Evolutionary conservation across 2,113 vertebrate species (phyloP).

Genomic region (Oncorhynchus tshawytscha): DNA sequence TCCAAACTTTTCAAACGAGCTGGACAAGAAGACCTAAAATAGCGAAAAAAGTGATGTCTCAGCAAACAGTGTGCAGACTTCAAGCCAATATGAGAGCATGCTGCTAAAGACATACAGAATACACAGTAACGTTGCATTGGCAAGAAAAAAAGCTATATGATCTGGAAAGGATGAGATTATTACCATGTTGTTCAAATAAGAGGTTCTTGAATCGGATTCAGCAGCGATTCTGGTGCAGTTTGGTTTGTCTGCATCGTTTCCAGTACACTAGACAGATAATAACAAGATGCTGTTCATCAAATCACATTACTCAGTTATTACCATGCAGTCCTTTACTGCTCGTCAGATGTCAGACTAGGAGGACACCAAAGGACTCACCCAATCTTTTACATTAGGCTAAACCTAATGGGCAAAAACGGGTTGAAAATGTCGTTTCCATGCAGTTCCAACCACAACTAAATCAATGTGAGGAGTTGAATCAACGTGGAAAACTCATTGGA

Average conservation of each 20-base stretch:
- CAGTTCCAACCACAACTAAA: too few relatives aligned
- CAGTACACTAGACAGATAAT: slow-evolving; percentile 61
- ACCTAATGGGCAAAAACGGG: too few relatives aligned
- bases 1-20: too few relatives aligned
- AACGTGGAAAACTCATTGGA: too few relatives aligned
- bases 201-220: slow-evolving; percentile 25
- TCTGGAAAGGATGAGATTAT: slow-evolving; percentile 38
- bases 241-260: slow-evolving; percentile 64
- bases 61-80: neutral
- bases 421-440: too few relatives aligned
- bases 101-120: slow-evolving; percentile 14
- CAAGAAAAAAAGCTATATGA: neutral
- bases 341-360: neutral
- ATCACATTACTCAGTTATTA: neutral
- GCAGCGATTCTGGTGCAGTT: slow-evolving; percentile 63
- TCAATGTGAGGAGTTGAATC: too few relatives aligned
- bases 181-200: slow-evolving; percentile 56
- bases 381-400: too few relatives aligned
- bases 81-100: slow-evolving; percentile 21
- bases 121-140: neutral
- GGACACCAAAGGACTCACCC: too few relatives aligned
- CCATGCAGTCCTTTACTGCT: neutral
- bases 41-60: slow-evolving; percentile 31
- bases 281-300: slow-evolving; percentile 43
- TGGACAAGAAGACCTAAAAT: too few relatives aligned